Evolutionary conservation across 2,888 invertebrate species (phyloP), one percentile per base, ranked within the genome.

Genomic region (Philhelius pedissequus): DNA sequence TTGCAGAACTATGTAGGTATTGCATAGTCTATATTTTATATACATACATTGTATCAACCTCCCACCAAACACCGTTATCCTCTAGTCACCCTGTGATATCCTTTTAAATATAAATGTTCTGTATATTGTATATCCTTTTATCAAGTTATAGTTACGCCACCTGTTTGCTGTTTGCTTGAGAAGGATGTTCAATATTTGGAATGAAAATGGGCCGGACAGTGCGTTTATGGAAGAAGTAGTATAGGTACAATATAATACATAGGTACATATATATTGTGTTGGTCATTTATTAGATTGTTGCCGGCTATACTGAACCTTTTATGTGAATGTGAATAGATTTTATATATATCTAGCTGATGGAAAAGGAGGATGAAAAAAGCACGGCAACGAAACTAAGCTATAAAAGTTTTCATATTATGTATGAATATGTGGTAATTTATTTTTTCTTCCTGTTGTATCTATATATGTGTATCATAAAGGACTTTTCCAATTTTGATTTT

Each of bases 261-360:
- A n/a, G n/a, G n/a, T n/a, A n/a, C n/a, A n/a, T n/a, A n/a, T n/a
- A n/a, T n/a, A n/a, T 27, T 50, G 32, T 73, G 54, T 48, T 73
- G 77, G 48, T 68, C 68, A 62, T 77, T 82, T 73, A 77, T 77
- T 82, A 73, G 62, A 77, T 73, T 82, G 82, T 82, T 82, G 73
- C 58, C 20, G 20, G 45, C 43, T 43, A 38, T 60, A 35, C 32
- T n/a, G 35, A 62, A n/a, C 25, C 22, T 35, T 64, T 40, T 27
- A 20, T 11, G 48, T 68, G 35, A 54, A 22, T 77, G 62, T 75
- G 48, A 43, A 25, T 13, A 20, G 40, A 38, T 60, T 25, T 60
- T 60, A 38, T n/a, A 11, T 48, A 18, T 48, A 11, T 52, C 9
- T 27, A 25, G n/a, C 15, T 18, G 30, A 54, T 32, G 32, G 9